Evolutionary conservation across 2,888 invertebrate species (phyloP).

Genomic region (Andrena trimmerana): DNA sequence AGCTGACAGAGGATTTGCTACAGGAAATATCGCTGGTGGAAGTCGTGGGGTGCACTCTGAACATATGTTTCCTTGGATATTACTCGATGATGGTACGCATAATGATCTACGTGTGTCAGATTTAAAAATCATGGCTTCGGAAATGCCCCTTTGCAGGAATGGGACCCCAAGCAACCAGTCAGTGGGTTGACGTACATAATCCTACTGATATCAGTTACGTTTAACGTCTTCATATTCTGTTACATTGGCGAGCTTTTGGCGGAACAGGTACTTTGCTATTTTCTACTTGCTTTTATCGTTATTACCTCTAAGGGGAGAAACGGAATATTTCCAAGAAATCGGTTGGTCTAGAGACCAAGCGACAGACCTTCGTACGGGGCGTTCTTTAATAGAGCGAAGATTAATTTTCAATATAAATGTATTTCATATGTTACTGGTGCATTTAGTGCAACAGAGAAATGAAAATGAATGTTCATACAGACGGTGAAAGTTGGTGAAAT

Average conservation of each 20-base stretch:
- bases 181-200: slow-evolving; percentile 73
- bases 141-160: slow-evolving; percentile 72
- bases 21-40: slow-evolving; percentile 73
- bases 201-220: slow-evolving; percentile 75
- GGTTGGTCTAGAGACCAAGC: too few relatives aligned
- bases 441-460: background rate
- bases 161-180: slow-evolving; percentile 70
- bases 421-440: too few relatives aligned
- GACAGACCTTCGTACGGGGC: too few relatives aligned
- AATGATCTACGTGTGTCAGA: background rate
- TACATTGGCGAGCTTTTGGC: slow-evolving; percentile 78
- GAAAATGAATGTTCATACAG: slow-evolving; percentile 50
- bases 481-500: slow-evolving; percentile 70
- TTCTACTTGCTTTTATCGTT: too few relatives aligned
- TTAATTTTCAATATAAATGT: too few relatives aligned
- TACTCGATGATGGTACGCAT: slow-evolving; percentile 76
- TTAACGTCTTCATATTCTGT: slow-evolving; percentile 80
- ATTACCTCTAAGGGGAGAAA: too few relatives aligned
- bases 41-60: slow-evolving; percentile 77
- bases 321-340: too few relatives aligned
- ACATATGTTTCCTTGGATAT: slow-evolving; percentile 79
- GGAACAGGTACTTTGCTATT: slow-evolving; percentile 68
- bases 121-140: background rate
- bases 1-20: slow-evolving; percentile 5
- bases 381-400: too few relatives aligned